Evolutionary conservation across 2,888 invertebrate genomes (phyloP).

Genomic region (Meta bourneti): DNA sequence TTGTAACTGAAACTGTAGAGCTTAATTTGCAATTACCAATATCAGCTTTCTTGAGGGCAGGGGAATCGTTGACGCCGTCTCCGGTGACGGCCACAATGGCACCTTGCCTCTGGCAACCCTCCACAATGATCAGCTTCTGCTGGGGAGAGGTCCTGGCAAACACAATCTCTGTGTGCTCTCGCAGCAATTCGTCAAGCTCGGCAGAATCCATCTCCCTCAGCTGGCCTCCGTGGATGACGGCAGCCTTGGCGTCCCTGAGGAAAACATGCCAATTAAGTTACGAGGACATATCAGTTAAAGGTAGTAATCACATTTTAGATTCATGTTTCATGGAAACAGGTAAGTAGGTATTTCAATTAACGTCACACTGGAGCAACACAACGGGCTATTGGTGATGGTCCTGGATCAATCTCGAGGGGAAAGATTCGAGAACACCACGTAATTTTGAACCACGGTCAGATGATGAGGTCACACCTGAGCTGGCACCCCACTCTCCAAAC

Average conservation of each 20-base stretch:
- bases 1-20: no score
- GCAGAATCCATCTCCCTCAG: constrained; percentile 80
- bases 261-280: not conserved
- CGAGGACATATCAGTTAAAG: no score
- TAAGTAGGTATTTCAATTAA: no score
- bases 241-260: constrained; percentile 79
- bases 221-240: constrained; percentile 80
- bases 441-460: no score
- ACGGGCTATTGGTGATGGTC: no score
- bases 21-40: constrained; percentile 80
- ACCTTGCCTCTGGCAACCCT: constrained; percentile 84
- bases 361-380: no score
- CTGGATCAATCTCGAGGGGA: no score
- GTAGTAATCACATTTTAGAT: not conserved
- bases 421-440: no score
- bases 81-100: constrained; percentile 84
- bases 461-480: no score
- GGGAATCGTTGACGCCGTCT: constrained; percentile 85
- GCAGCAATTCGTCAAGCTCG: constrained; percentile 80
- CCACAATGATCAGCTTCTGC: constrained; percentile 84
- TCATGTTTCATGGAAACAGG: not conserved
- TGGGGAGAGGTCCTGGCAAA: constrained; percentile 82
- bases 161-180: constrained; percentile 81
- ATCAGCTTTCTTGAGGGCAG: constrained; percentile 84
- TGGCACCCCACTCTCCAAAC: no score